Conservation (phyloP, 2,888 invertebrate genomes). For the Trissonchulus latispiculum region DNA sequence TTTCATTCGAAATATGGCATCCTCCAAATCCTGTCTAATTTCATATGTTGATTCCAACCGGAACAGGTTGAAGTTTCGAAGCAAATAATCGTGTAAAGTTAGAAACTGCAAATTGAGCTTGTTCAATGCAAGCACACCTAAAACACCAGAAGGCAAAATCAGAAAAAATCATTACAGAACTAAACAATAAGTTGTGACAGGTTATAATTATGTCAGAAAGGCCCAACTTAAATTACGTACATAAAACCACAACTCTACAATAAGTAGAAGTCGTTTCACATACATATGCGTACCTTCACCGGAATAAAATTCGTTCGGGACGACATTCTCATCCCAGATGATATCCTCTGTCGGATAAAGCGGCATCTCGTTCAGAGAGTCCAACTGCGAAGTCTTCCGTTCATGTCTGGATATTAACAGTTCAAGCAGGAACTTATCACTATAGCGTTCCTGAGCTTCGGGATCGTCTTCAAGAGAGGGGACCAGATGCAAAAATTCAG, state of each 20-base stretch:
- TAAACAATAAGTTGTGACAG: no score
- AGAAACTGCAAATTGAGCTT: slow-evolving; percentile 96
- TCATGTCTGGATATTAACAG: slow-evolving; percentile 56
- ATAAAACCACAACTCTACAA: no score
- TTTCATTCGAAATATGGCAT: slow-evolving; percentile 81
- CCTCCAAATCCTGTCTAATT: slow-evolving; percentile 95
- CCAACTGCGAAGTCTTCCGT: slow-evolving; percentile 75
- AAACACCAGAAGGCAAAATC: no score
- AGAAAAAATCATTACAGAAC: no score
- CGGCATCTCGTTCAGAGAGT: slow-evolving; percentile 92
- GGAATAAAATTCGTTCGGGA: slow-evolving; percentile 91
- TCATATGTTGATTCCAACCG: slow-evolving; percentile 96
- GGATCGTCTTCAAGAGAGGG: slow-evolving; percentile 54
- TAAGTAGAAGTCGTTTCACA: no score
- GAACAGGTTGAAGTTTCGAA: slow-evolving; percentile 94
- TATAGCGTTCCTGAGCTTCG: background rate
- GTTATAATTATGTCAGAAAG: no score
- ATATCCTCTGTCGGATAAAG: slow-evolving; percentile 94
- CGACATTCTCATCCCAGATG: slow-evolving; percentile 98
- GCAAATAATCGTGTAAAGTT: slow-evolving; percentile 89
- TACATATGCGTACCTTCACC: slow-evolving; percentile 59
- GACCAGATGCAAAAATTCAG: slow-evolving; percentile 73
- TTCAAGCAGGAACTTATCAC: slow-evolving; percentile 24
- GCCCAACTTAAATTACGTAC: no score
- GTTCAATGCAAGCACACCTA: slow-evolving; percentile 67